Conservation (phyloP, 2,888 invertebrate species). For the Hydroisotoma schaefferi region DNA sequence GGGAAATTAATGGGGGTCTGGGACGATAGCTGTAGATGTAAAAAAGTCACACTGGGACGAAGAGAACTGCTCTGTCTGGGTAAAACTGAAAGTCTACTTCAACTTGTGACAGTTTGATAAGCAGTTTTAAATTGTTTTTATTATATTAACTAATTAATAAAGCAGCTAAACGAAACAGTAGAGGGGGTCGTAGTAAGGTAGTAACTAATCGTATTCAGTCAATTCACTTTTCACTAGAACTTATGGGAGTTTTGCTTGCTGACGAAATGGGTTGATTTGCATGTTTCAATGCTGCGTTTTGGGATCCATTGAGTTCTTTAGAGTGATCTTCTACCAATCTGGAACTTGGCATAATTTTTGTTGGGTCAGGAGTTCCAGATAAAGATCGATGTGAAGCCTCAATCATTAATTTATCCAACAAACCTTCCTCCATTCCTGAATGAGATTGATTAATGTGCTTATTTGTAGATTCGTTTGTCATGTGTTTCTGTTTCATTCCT, state of each 20-base stretch:
- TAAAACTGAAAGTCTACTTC: not conserved
- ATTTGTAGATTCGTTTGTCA: constrained; percentile 2
- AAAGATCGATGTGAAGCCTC: constrained; percentile 6
- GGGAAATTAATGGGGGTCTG: too few relatives aligned
- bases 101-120: not conserved
- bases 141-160: not conserved
- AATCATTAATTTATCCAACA: constrained; percentile 12
- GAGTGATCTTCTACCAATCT: constrained; percentile 6
- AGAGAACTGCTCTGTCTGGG: too few relatives aligned
- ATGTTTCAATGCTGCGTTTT: not conserved
- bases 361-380: constrained; percentile 6
- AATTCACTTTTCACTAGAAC: constrained; percentile 9
- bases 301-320: constrained; percentile 1
- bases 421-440: constrained; percentile 11
- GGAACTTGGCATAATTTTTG: constrained; percentile 9
- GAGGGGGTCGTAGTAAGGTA: too few relatives aligned
- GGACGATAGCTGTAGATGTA: not conserved
- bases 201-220: not conserved
- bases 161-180: not conserved
- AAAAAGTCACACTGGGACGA: too few relatives aligned
- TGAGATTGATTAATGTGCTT: constrained; percentile 11
- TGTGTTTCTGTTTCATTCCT: constrained; percentile 2
- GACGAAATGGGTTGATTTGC: not conserved
- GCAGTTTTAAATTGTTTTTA: not conserved
- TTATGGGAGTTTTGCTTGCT: constrained; percentile 7